phyloP scores from a whole-genome alignment of 1,140 invertebrate genomes.

The Brachionus sp. region DNA sequence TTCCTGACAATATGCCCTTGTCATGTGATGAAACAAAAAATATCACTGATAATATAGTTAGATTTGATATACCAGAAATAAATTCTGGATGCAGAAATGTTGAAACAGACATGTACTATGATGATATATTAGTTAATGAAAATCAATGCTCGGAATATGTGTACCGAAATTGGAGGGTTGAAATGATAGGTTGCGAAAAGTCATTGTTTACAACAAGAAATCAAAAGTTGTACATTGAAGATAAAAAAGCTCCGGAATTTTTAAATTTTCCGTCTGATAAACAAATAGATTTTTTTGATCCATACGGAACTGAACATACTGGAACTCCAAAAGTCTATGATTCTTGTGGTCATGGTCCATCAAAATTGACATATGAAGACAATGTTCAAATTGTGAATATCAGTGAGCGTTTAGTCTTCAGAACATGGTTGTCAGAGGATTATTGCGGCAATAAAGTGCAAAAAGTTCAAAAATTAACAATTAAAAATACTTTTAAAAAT shows the following conservation, averaged over 20 bases:
- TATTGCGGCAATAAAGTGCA: background rate
- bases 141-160: background rate
- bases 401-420: background rate
- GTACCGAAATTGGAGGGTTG: background rate
- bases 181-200: slow-evolving; percentile 6
- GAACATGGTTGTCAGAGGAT: background rate
- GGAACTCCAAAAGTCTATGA: background rate
- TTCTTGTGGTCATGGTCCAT: slow-evolving; percentile 21
- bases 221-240: slow-evolving; percentile 4
- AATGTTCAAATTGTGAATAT: background rate
- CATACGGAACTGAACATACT: slow-evolving; percentile 11
- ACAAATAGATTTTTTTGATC: background rate
- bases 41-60: background rate
- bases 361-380: background rate
- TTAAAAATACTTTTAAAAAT: background rate
- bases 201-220: background rate
- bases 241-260: background rate
- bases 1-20: background rate
- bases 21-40: slow-evolving; percentile 19
- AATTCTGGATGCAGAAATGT: background rate
- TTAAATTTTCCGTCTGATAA: background rate
- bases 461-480: background rate
- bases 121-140: background rate
- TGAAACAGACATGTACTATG: background rate
- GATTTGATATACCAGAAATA: background rate